A percentile compares a stretch with the other conserved stretches of the same genome.
Conservation (phyloP, 2,113 vertebrate genomes). For the Marmota flaviventris region DNA sequence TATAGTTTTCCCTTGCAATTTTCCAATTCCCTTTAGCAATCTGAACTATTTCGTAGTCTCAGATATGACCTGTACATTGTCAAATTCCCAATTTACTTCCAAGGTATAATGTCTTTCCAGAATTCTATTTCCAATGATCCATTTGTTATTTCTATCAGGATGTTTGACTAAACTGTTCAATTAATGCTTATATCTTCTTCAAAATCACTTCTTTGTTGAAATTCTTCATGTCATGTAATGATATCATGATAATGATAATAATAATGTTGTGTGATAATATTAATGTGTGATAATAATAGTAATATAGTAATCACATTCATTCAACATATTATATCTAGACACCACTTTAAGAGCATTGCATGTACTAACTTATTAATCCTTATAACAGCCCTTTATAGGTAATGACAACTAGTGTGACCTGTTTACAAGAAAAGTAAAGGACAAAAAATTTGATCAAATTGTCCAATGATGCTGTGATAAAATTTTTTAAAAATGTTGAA, state of each 20-base stretch:
- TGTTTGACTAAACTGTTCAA: neutral
- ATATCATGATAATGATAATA: neutral
- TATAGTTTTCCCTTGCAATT: neutral
- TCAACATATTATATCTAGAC: neutral
- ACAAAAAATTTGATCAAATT: conserved; percentile 3
- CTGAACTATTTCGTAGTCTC: neutral
- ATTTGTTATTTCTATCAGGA: neutral
- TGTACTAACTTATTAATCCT: neutral
- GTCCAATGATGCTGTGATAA: neutral
- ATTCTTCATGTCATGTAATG: neutral
- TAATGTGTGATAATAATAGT: neutral
- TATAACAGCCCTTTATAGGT: neutral
- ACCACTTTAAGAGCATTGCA: neutral
- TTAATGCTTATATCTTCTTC: conserved; percentile 13
- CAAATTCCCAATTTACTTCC: neutral
- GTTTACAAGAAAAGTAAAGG: neutral
- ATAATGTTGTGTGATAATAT: neutral
- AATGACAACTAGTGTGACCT: neutral
- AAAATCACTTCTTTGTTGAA: neutral
- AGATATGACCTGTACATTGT: neutral
- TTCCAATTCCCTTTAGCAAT: neutral
- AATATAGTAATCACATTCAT: neutral
- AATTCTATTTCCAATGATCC: neutral
- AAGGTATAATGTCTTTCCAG: neutral
- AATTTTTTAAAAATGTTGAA: neutral